Evolutionary conservation across 2,888 invertebrate species (phyloP), one percentile per base, ranked within the genome.

Genomic region (Tribolium freemani): DNA sequence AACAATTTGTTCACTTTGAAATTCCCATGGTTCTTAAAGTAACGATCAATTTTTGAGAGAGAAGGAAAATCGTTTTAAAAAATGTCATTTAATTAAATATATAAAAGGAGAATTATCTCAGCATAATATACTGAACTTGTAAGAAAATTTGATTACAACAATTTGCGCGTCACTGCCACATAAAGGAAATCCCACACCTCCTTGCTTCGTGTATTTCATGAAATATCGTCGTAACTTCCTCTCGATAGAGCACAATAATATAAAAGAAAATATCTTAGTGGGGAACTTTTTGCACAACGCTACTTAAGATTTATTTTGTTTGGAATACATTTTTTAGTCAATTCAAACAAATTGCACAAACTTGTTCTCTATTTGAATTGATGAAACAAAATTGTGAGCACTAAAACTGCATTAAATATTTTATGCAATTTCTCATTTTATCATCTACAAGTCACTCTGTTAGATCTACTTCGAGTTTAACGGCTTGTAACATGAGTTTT

Each of bases 141-240:
- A 51, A 51, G 16, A 20, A 20, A 51, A 51, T 51, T 51, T 51
- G 51, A 51, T 51, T 51, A 51, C 20, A 13, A 51, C 20, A 51
- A 51, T 51, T 51, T 51, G 51, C 16, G 5, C 20, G 16, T 4
- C 51, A 20, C 51, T 13, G 51, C 20, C 51, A 51, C 20, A 51
- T 20, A 51, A 51, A 51, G 20, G 51, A 51, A 51, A 51, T 51
- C 51, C 51, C 51, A 51, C 51, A 20, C 51, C 51, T 51, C 20
- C 51, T 21, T 51, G 51, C 20, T 20, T 6, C 20, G 51, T 51
- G 51, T 20, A 16, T 20, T 51, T 51, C 20, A 51, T 51, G 51
- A 51, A 51, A 51, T 51, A 51, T 51, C n/a, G 51, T 51, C 20
- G n/a, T n/a, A 51, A 51, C 51, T 51, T 51, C 48, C 20, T 20